Evolutionary conservation across 2,797 vertebrate species (phyloP).

Genomic region (Gastrophryne carolinensis): DNA sequence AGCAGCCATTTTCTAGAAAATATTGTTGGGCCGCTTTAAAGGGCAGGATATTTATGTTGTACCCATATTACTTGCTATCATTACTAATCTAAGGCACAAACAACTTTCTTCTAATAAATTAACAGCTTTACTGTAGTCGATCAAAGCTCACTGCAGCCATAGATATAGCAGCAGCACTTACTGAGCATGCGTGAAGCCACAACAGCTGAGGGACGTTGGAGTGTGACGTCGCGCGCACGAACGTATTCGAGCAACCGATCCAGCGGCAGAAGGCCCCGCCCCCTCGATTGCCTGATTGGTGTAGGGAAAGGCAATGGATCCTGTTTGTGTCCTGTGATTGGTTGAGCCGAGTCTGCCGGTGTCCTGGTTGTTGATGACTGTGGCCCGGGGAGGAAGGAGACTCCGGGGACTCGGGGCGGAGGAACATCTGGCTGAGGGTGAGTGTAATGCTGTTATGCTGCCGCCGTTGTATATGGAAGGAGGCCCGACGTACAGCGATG

Average conservation of each 20-base stretch:
- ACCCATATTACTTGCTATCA: too few relatives aligned
- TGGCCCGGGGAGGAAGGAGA: neutral
- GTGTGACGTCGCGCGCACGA: neutral
- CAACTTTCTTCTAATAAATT: too few relatives aligned
- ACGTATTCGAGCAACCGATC: neutral
- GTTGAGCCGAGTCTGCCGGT: constrained; percentile 11
- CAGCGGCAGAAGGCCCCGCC: neutral
- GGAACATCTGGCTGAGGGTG: neutral
- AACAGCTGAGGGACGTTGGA: neutral
- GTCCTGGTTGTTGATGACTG: neutral
- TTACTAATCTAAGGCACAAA: too few relatives aligned
- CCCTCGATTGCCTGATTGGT: neutral
- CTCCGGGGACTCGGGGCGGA: neutral
- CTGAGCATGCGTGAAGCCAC: constrained; percentile 12
- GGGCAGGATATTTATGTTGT: too few relatives aligned
- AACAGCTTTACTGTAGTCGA: too few relatives aligned
- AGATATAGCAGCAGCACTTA: neutral
- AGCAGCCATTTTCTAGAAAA: too few relatives aligned
- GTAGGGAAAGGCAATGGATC: neutral
- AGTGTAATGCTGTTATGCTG: too few relatives aligned
- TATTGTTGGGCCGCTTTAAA: too few relatives aligned
- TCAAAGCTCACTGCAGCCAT: too few relatives aligned
- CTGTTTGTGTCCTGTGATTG: neutral
- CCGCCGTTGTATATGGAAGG: too few relatives aligned
- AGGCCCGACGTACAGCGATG: too few relatives aligned